A percentile compares a stretch with the other conserved stretches of the same genome.
Conservation (phyloP, 2,113 vertebrate species). For the Crocuta crocuta region DNA sequence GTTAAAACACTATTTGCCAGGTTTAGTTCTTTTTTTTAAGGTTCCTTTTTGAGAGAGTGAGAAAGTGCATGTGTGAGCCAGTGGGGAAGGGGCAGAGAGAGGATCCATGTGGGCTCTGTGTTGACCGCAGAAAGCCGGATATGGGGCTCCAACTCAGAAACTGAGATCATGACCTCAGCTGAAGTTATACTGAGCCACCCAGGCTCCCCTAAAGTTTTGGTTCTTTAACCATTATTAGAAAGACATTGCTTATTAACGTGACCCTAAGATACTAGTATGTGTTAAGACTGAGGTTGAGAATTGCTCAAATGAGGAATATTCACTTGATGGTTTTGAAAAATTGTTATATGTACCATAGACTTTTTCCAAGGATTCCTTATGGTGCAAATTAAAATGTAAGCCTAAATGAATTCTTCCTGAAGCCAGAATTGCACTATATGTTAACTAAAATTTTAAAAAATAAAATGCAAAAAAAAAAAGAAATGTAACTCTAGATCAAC, state of each 20-base stretch:
- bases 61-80: too few relatives aligned
- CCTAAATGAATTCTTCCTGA: too few relatives aligned
- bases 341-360: not conserved
- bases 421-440: too few relatives aligned
- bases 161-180: too few relatives aligned
- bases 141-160: too few relatives aligned
- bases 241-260: not conserved
- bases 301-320: not conserved
- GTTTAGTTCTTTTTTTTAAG: not conserved
- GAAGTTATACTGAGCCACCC: too few relatives aligned
- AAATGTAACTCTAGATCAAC: not conserved
- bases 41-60: too few relatives aligned
- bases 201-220: not conserved
- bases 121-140: too few relatives aligned
- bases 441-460: too few relatives aligned
- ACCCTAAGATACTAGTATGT: not conserved
- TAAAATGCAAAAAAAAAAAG: too few relatives aligned
- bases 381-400: not conserved
- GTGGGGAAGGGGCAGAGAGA: too few relatives aligned
- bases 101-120: too few relatives aligned
- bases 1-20: not conserved
- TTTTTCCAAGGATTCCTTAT: not conserved
- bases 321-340: conserved; percentile 14
- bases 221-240: not conserved
- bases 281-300: not conserved